Evolutionary conservation across 2,888 invertebrate species (phyloP).

Genomic region (Caenorhabditis japonica): DNA sequence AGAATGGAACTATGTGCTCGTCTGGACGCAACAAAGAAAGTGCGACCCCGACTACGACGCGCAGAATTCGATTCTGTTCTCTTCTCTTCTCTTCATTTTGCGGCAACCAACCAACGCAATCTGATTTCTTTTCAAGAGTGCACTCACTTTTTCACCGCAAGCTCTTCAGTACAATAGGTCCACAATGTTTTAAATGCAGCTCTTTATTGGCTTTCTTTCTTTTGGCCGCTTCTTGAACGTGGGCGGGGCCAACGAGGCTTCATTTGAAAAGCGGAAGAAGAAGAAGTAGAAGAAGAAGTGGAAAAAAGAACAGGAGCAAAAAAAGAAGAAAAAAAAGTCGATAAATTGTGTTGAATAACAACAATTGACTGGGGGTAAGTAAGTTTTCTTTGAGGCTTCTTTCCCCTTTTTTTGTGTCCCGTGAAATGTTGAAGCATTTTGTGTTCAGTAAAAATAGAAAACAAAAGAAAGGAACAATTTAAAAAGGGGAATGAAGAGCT

Average conservation of each 20-base stretch:
- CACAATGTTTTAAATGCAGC: conserved; percentile 42
- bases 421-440: conserved; percentile 26
- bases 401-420: conserved; percentile 11
- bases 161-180: conserved; percentile 41
- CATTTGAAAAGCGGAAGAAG: conserved; percentile 17
- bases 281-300: conserved; percentile 9
- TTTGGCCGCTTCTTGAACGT: conserved; percentile 24
- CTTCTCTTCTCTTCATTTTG: background rate
- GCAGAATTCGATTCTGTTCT: conserved; percentile 22
- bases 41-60: too few relatives aligned
- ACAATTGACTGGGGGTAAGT: conserved; percentile 54
- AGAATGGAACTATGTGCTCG: conserved; percentile 10
- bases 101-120: conserved; percentile 15
- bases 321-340: conserved; percentile 28
- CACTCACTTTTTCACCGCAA: conserved; percentile 30
- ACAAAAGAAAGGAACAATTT: conserved; percentile 4
- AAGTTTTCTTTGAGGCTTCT: conserved; percentile 49
- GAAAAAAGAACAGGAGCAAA: conserved; percentile 2
- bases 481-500: background rate
- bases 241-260: conserved; percentile 14
- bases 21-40: conserved; percentile 3
- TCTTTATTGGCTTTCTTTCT: conserved; percentile 20
- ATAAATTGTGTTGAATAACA: conserved; percentile 50
- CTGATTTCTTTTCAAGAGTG: conserved; percentile 40
- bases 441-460: conserved; percentile 20